Percentiles rank a stretch among this genome's conserved stretches.
Evolutionary conservation across 1,140 invertebrate genomes (phyloP).

Genomic region (Lycorma delicatula): DNA sequence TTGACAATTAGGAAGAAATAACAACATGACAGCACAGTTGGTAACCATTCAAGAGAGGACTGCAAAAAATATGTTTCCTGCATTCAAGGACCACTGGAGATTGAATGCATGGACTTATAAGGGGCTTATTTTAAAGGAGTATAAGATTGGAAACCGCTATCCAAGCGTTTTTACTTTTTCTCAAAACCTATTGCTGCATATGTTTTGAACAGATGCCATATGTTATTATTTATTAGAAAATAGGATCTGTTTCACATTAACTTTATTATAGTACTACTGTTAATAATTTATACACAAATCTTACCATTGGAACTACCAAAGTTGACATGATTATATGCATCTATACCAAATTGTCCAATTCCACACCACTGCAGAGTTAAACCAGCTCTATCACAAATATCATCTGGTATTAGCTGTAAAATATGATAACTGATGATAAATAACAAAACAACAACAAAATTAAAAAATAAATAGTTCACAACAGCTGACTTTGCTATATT

Average conservation of each 20-base stretch:
- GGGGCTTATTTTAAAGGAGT: not conserved
- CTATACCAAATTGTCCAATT: constrained; percentile 43
- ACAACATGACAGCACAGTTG: too few relatives aligned
- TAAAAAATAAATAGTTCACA: not conserved
- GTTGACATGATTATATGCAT: constrained; percentile 40
- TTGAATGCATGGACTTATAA: too few relatives aligned
- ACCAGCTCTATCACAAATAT: constrained; percentile 41
- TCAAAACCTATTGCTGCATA: too few relatives aligned
- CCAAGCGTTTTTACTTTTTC: constrained; percentile 3
- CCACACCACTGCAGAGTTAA: constrained; percentile 43
- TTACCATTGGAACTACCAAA: constrained; percentile 31
- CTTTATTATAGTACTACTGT: not conserved
- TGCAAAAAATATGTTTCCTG: too few relatives aligned
- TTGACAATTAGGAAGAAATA: too few relatives aligned
- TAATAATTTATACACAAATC: not conserved
- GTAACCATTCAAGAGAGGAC: too few relatives aligned
- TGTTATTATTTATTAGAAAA: not conserved
- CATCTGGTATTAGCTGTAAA: constrained; percentile 44
- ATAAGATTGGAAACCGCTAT: not conserved
- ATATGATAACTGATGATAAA: constrained; percentile 12
- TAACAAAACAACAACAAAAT: not conserved
- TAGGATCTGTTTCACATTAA: not conserved
- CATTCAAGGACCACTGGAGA: too few relatives aligned
- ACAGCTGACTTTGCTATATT: too few relatives aligned
- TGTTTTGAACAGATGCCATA: not conserved